Conservation (phyloP, 2,888 invertebrate genomes). For the Lumbricus terrestris region DNA sequence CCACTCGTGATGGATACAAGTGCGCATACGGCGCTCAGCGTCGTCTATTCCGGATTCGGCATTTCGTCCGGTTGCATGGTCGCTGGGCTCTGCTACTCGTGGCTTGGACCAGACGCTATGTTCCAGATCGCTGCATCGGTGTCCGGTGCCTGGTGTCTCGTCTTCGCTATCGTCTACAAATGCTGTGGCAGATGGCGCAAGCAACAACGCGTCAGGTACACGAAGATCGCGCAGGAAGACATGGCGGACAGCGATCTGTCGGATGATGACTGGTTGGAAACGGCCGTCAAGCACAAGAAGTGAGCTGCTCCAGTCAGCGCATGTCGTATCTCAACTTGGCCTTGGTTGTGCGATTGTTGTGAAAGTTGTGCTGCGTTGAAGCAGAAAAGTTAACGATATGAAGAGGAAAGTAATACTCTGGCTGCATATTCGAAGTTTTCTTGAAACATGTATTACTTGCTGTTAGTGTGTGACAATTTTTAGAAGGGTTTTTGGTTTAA, state of each 20-base stretch:
- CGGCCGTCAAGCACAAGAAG: background rate
- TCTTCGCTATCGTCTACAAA: conserved; percentile 21
- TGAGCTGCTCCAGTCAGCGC: background rate
- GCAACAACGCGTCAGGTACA: background rate
- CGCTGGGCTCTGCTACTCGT: conserved; percentile 9
- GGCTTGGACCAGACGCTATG: background rate
- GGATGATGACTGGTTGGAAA: background rate
- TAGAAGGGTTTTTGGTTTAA: background rate
- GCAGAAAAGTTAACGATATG: background rate
- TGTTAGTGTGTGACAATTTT: background rate
- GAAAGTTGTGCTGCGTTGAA: background rate
- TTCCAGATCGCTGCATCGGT: conserved; percentile 5
- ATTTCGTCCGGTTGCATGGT: conserved; percentile 23
- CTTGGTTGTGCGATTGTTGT: background rate
- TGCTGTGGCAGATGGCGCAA: conserved; percentile 19
- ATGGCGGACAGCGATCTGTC: conserved; percentile 9
- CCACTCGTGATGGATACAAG: conserved; percentile 16
- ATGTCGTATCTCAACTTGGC: background rate
- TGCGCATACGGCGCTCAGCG: conserved; percentile 13
- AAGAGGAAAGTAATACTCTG: background rate
- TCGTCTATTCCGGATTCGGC: conserved; percentile 23
- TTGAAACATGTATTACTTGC: background rate
- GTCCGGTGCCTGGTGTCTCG: conserved; percentile 20
- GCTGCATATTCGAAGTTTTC: background rate
- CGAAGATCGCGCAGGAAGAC: conserved; percentile 8